Evolutionary conservation across 2,113 vertebrate species (phyloP).

Genomic region (Trachemys scripta): DNA sequence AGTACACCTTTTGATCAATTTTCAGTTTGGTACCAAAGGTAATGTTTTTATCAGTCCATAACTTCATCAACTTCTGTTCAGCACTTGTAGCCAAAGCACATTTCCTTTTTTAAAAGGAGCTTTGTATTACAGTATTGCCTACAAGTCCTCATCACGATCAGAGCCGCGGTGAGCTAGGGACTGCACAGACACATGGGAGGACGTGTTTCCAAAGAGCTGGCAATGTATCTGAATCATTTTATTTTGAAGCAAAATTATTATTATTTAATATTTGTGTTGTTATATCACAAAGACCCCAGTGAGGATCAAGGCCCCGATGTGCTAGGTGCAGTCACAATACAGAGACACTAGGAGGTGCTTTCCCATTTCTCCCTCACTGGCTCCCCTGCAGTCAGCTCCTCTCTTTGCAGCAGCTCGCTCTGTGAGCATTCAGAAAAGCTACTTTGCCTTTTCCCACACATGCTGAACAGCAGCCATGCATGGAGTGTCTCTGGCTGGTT

Average conservation of each 20-base stretch:
- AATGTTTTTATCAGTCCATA: too few relatives aligned
- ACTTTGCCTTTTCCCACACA: too few relatives aligned
- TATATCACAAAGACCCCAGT: neutral
- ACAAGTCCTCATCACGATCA: neutral
- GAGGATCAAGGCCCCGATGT: accelerated
- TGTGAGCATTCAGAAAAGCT: neutral
- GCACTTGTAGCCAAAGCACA: too few relatives aligned
- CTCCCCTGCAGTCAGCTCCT: neutral
- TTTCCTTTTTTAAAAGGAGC: too few relatives aligned
- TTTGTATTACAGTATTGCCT: neutral
- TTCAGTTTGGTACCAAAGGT: too few relatives aligned
- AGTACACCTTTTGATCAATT: too few relatives aligned
- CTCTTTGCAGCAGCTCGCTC: neutral
- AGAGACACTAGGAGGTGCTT: neutral
- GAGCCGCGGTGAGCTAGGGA: neutral
- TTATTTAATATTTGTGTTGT: neutral
- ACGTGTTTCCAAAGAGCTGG: accelerated
- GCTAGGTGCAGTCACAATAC: neutral
- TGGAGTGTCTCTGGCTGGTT: too few relatives aligned
- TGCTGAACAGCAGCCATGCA: too few relatives aligned
- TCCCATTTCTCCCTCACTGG: neutral
- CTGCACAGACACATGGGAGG: neutral
- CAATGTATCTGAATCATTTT: neutral
- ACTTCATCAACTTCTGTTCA: too few relatives aligned
- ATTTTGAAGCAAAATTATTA: neutral